Percentiles rank a stretch among this genome's conserved stretches.
These are phyloP conservation scores for Cataglyphis livida DNA, from an alignment of 2,888 invertebrate genomes.

Conservation along the genomic window DNA sequence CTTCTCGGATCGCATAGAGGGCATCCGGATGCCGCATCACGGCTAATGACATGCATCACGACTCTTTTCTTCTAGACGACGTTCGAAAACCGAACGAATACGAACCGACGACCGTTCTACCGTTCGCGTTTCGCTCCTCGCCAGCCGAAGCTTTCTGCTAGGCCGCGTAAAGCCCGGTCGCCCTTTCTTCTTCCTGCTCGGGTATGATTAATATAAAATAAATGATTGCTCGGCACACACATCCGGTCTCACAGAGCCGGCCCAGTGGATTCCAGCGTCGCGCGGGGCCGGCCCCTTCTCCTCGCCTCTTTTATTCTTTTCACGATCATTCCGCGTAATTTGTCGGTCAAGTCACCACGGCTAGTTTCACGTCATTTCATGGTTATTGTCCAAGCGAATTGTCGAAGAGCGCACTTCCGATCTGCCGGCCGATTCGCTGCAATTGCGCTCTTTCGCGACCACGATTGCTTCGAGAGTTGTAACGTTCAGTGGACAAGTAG, in stretches of 20 bases:
- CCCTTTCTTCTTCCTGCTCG: slow-evolving; percentile 80
- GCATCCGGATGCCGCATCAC: slow-evolving; percentile 82
- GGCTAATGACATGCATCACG: slow-evolving; percentile 84
- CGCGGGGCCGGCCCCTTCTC: slow-evolving; percentile 63
- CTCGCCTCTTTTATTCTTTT: slow-evolving; percentile 73
- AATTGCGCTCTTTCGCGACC: slow-evolving; percentile 47
- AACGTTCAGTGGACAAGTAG: slow-evolving; percentile 43
- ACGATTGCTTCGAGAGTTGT: slow-evolving; percentile 14
- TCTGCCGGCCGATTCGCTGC: slow-evolving; percentile 62
- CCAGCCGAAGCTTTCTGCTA: slow-evolving; percentile 48
- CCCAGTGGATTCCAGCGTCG: slow-evolving; percentile 43
- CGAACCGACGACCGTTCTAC: slow-evolving; percentile 64
- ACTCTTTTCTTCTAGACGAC: slow-evolving; percentile 74
- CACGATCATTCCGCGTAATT: slow-evolving; percentile 84
- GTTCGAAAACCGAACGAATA: slow-evolving; percentile 73
- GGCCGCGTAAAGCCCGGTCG: slow-evolving; percentile 62
- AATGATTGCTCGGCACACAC: slow-evolving; percentile 82
- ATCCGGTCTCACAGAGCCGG: slow-evolving; percentile 83
- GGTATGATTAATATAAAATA: slow-evolving; percentile 85
- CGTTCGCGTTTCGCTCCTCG: slow-evolving; percentile 64
- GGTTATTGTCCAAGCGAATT: slow-evolving; percentile 84
- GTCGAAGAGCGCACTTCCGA: slow-evolving; percentile 73
- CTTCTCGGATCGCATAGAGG: slow-evolving; percentile 74
- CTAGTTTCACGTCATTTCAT: slow-evolving; percentile 85
- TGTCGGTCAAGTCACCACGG: slow-evolving; percentile 83